Percentiles rank a stretch among this genome's conserved stretches.
These are phyloP conservation scores for Leucophenga montana DNA, from an alignment of 2,888 invertebrate genomes.

Conservation along the genomic window DNA sequence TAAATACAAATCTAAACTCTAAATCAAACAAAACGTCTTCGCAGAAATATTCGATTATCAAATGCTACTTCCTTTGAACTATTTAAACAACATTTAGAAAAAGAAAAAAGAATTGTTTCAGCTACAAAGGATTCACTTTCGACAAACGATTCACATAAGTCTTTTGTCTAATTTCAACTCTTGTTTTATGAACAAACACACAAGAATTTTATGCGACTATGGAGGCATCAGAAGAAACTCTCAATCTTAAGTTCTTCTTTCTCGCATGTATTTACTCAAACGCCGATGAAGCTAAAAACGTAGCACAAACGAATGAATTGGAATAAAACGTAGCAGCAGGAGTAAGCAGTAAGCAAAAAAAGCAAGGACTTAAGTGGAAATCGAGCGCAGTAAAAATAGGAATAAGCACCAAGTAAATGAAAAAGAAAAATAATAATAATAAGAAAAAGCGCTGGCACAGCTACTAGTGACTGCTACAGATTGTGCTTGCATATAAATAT, in stretches of 20 bases:
- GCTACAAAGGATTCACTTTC: not conserved
- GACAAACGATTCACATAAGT: not conserved
- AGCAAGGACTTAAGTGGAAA: constrained; percentile 53
- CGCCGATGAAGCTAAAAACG: constrained; percentile 58
- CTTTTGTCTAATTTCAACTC: constrained; percentile 8
- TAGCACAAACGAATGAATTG: too few species aligned
- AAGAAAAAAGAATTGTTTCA: not conserved
- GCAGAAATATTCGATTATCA: too few species aligned
- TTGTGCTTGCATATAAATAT: not conserved
- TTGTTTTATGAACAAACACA: constrained; percentile 15
- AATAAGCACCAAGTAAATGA: not conserved
- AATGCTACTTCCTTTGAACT: too few species aligned
- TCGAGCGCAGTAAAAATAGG: constrained; percentile 32
- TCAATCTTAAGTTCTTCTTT: not conserved
- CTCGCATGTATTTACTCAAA: constrained; percentile 51
- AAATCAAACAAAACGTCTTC: too few species aligned
- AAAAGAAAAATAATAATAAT: not conserved
- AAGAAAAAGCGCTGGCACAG: constrained; percentile 12
- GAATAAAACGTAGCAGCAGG: too few species aligned
- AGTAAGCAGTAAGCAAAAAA: constrained; percentile 7
- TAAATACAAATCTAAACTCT: too few species aligned
- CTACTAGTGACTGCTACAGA: constrained; percentile 2
- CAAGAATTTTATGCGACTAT: not conserved
- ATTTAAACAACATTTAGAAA: too few species aligned
- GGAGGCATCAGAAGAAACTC: too few species aligned